Conservation (phyloP, 2,797 vertebrate genomes). For the Megalops cyprinoides region DNA sequence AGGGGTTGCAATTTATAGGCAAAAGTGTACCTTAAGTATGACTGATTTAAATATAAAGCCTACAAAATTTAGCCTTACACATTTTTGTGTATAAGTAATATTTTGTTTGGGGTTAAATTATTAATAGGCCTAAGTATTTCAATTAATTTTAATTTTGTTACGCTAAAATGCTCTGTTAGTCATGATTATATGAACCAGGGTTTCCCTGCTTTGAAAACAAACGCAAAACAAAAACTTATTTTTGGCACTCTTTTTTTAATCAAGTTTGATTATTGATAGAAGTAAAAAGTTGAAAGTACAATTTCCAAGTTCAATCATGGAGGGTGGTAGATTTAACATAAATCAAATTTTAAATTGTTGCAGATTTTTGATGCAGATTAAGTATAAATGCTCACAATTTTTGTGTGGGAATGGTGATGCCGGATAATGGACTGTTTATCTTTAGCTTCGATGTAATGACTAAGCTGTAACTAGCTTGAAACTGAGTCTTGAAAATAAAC, state of each 20-base stretch:
- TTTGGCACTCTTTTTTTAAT: too few relatives aligned
- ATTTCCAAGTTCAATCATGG: neutral
- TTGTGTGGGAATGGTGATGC: neutral
- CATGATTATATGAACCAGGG: neutral
- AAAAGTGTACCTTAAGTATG: neutral
- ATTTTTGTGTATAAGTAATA: neutral
- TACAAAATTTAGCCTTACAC: neutral
- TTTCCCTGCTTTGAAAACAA: neutral
- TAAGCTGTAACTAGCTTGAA: neutral
- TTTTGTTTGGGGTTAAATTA: neutral
- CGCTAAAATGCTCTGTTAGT: too few relatives aligned
- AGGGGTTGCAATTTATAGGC: neutral
- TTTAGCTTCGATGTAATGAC: slow-evolving; percentile 2
- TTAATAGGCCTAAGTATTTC: neutral
- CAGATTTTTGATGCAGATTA: neutral
- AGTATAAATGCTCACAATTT: neutral
- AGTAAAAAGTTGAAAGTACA: too few relatives aligned
- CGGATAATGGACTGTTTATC: neutral
- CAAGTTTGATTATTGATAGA: too few relatives aligned
- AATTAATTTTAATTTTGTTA: too few relatives aligned
- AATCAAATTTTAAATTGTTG: neutral
- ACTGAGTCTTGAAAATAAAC: neutral
- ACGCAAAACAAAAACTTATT: too few relatives aligned
- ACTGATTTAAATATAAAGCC: neutral
- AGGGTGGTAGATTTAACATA: neutral